These are phyloP conservation scores for Cynopterus sphinx DNA, from an alignment of 2,797 vertebrate genomes.

Conservation along the genomic window DNA sequence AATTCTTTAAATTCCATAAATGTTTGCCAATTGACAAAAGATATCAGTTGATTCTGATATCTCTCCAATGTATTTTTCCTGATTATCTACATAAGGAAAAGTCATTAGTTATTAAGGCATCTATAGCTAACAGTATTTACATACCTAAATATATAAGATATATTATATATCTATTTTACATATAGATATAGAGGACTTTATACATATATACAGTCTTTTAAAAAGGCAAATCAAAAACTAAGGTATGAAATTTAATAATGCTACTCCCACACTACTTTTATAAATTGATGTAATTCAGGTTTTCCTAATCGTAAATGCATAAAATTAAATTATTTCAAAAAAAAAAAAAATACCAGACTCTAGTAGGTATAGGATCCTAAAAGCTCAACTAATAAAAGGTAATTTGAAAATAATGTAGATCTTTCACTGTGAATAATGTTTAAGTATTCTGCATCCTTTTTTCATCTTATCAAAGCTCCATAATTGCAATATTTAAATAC, in stretches of 20 bases:
- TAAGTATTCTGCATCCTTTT: conserved; percentile 9
- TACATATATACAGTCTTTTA: neutral
- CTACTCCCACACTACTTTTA: conserved; percentile 64
- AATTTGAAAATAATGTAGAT: conserved; percentile 55
- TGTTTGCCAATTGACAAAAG: neutral
- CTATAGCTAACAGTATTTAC: neutral
- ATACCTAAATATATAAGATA: neutral
- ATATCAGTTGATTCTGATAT: neutral
- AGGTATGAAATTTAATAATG: conserved; percentile 77
- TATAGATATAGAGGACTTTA: neutral
- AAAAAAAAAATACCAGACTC: conserved; percentile 69
- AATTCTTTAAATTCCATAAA: neutral
- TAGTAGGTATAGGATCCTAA: conserved; percentile 76
- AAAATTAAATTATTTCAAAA: conserved; percentile 76
- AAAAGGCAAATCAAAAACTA: conserved; percentile 65
- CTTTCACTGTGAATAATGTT: conserved; percentile 14
- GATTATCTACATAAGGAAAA: neutral
- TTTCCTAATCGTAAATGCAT: conserved; percentile 76
- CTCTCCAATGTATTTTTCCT: neutral
- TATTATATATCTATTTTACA: neutral
- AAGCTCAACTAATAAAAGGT: conserved; percentile 73
- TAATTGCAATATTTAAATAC: conserved; percentile 39
- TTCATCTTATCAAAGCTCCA: conserved; percentile 20
- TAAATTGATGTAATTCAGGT: conserved; percentile 70
- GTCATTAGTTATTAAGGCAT: neutral